Percentiles rank a stretch among this genome's conserved stretches.
phyloP scores from a whole-genome alignment of 2,888 invertebrate species.

The Bursaphelenchus okinawaensis region DNA sequence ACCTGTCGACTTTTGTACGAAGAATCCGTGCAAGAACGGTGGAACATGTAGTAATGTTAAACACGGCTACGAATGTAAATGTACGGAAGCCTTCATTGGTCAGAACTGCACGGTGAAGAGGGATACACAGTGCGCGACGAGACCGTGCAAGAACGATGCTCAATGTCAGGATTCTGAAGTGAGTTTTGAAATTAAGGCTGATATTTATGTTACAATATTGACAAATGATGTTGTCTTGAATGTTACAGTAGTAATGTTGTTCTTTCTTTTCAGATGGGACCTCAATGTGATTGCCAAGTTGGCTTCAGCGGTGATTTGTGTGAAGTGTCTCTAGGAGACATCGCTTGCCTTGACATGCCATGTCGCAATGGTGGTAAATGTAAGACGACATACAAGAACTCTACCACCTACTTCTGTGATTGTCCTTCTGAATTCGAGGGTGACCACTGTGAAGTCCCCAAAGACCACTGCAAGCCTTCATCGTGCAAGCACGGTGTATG shows the following conservation, averaged over 20 bases:
- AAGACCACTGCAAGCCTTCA: constrained; percentile 21
- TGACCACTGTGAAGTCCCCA: constrained; percentile 11
- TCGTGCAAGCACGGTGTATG: constrained; percentile 29
- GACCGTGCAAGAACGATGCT: constrained; percentile 32
- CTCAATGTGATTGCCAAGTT: constrained; percentile 18
- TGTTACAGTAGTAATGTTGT: not conserved
- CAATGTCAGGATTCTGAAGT: constrained; percentile 6
- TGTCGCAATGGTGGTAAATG: constrained; percentile 19
- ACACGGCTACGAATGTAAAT: constrained; percentile 34
- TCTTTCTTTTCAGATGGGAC: constrained; percentile 12
- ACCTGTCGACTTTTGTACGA: constrained; percentile 39
- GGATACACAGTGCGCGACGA: constrained; percentile 17
- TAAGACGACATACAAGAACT: not conserved
- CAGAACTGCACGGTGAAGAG: constrained; percentile 6
- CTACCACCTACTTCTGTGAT: constrained; percentile 16
- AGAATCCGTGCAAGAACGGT: constrained; percentile 23
- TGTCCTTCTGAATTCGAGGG: constrained; percentile 25
- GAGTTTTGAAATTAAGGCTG: not conserved
- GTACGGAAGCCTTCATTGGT: constrained; percentile 36
- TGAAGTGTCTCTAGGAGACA: constrained; percentile 14
- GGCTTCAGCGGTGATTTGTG: constrained; percentile 31
- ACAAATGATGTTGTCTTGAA: too few relatives aligned
- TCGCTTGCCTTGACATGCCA: constrained; percentile 13
- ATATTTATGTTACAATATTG: too few relatives aligned
- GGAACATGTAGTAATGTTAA: constrained; percentile 25